Evolutionary conservation across 2,113 vertebrate genomes (phyloP).

Genomic region (Puffinus mauretanicus): DNA sequence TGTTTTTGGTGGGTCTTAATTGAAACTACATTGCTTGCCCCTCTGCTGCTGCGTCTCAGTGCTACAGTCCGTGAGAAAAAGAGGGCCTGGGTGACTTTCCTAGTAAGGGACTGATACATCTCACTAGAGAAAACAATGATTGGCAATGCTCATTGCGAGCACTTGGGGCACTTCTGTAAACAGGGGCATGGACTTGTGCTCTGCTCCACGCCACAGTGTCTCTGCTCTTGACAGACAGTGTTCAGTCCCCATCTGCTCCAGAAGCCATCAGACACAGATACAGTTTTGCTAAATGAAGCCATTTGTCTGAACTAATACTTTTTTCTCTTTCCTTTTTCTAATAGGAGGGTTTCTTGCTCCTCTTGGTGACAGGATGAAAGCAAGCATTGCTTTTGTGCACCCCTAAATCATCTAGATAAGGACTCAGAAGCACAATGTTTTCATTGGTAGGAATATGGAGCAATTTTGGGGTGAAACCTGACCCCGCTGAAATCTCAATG

Average conservation of each 20-base stretch:
- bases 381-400: neutral
- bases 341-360: neutral
- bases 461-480: neutral
- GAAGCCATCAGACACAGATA: neutral
- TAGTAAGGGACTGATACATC: neutral
- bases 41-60: neutral
- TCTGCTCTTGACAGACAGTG: neutral
- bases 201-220: neutral
- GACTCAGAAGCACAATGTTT: neutral
- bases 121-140: constrained; percentile 34
- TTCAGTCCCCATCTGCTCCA: neutral
- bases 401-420: neutral
- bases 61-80: constrained; percentile 36
- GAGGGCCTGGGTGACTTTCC: constrained; percentile 8
- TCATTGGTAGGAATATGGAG: neutral
- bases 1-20: constrained; percentile 71
- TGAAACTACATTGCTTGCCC: constrained; percentile 68
- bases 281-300: neutral
- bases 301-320: neutral
- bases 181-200: constrained; percentile 7
- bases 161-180: constrained; percentile 27
- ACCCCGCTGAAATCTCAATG: neutral
- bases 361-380: neutral
- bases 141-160: constrained; percentile 18
- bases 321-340: neutral